Base-by-base conservation (phyloP, 2,888 invertebrate species). In the Noctua comes region DNA sequence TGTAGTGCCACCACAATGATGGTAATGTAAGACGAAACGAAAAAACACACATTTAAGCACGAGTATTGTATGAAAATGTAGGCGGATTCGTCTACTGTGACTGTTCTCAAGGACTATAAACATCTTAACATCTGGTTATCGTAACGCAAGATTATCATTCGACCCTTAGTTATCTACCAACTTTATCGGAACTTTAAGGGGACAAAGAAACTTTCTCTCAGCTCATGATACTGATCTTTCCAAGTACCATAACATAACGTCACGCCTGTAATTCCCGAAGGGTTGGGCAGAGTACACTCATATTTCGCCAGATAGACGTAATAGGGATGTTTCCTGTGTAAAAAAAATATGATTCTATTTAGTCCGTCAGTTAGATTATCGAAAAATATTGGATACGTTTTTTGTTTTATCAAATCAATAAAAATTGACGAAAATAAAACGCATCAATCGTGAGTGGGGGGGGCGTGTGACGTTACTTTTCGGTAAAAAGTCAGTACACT, bases 191-290 rank as follows among this genome's bases (percentile, higher is more conserved):
- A 70, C 62, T 74, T 74, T 68, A 73, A 81, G 73, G 48, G 75
- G 40, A 73, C 48, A 79, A 79, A 83, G 74, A 59, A 79, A 78
- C 71, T 68, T 66, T 73, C 40, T n/a, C 66, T 76, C 46, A 72
- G 68, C 68, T 82, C 68, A 78, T 75, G 81, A 88, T 80, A 81
- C 65, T 68, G n/a, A 83, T 79, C 82, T 73, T 46, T 13, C 40
- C 13, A 70, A 74, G 76, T 73, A 72, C 46, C 76, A 68, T 69
- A 31, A 8, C 8, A 59, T 59, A 27, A 16, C 27, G 16, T 59
- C 59, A 27, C 27, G 27, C 27, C 2, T 59, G 16, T 16, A 59
- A 59, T 59, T 27, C 59, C 16, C 0, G 27, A 59, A 7, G 59
- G 16, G 59, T 16, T 2, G 24, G 7, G 16, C 27, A 31, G 2